Evolutionary conservation across 2,888 invertebrate genomes (phyloP).

Genomic region (Cerastoderma edule): DNA sequence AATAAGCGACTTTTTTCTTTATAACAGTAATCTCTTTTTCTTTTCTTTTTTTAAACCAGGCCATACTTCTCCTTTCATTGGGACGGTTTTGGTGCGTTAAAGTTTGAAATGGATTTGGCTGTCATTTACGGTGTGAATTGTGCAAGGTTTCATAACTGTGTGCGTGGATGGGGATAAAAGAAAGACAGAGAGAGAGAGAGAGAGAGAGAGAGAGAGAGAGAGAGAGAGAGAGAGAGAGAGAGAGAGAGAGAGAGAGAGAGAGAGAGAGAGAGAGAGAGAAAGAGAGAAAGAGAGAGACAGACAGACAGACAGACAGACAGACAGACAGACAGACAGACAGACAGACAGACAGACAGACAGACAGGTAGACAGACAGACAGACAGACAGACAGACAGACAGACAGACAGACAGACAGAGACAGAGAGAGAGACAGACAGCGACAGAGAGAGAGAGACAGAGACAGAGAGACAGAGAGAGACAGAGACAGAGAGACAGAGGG

Average conservation of each 20-base stretch:
- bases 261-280: conserved; percentile 21
- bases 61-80: no score
- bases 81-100: no score
- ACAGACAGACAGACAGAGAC: conserved; percentile 21
- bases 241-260: conserved; percentile 23
- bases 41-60: no score
- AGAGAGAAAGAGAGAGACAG: conserved; percentile 18
- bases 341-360: conserved; percentile 21
- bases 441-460: conserved; percentile 8
- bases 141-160: no score
- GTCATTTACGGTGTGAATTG: no score
- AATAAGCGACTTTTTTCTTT: no score
- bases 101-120: no score
- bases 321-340: conserved; percentile 20
- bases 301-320: conserved; percentile 23
- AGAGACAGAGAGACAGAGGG: conserved; percentile 2
- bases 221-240: conserved; percentile 25
- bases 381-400: conserved; percentile 22
- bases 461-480: conserved; percentile 12
- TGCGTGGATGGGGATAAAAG: no score
- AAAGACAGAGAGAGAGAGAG: conserved; percentile 20
- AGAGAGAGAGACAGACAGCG: not conserved
- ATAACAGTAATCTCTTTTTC: no score
- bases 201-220: conserved; percentile 27
- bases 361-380: conserved; percentile 14